Evolutionary conservation across 2,888 invertebrate genomes (phyloP).

Genomic region (Agrotis puta): DNA sequence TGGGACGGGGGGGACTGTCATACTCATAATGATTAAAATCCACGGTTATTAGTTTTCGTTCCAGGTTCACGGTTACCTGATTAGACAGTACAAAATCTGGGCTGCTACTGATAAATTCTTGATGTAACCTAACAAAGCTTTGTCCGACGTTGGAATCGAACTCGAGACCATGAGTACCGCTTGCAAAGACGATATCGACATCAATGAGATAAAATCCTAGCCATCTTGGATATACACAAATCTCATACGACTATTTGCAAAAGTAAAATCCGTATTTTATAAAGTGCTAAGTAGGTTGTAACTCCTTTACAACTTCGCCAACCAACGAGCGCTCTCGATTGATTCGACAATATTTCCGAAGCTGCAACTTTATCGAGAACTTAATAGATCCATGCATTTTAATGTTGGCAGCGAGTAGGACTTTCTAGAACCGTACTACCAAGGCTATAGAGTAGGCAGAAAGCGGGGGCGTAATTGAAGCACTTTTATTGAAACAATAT

Average conservation of each 20-base stretch:
- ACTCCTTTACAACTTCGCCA: background rate
- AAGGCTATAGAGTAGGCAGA: background rate
- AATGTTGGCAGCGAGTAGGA: constrained; percentile 16
- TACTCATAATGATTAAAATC: too few relatives aligned
- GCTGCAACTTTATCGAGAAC: constrained; percentile 30
- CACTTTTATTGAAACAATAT: constrained; percentile 12
- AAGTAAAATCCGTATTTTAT: background rate
- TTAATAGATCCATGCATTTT: constrained; percentile 55
- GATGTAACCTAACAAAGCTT: background rate
- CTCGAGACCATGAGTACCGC: background rate
- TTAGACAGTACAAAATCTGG: background rate
- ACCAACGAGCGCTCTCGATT: constrained; percentile 5
- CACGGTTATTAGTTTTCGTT: too few relatives aligned
- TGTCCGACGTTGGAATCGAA: background rate
- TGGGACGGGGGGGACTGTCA: too few relatives aligned
- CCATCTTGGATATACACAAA: background rate
- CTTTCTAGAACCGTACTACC: constrained; percentile 6
- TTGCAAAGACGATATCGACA: background rate
- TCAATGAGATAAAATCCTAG: background rate
- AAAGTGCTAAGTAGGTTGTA: background rate
- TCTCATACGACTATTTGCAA: background rate
- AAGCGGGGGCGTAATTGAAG: constrained; percentile 10
- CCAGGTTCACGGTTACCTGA: too few relatives aligned
- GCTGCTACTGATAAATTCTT: background rate
- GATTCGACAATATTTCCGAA: constrained; percentile 29